A percentile compares a stretch with the other conserved stretches of the same genome.
Conservation (phyloP, 2,797 vertebrate genomes). For the Loriculus beryllinus region DNA sequence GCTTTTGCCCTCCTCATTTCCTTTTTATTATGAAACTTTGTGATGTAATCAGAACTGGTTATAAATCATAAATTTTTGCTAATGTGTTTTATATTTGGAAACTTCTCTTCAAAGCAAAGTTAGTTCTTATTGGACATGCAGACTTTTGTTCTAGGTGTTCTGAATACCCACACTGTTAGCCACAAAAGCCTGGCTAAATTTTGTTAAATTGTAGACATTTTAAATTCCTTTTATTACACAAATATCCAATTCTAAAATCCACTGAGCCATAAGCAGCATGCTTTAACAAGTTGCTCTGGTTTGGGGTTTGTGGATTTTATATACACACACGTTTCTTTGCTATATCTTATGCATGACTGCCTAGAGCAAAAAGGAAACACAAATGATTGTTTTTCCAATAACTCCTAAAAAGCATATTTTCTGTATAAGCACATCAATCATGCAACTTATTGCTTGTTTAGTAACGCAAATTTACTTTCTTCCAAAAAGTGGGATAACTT, state of each 20-base stretch:
- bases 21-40: not conserved
- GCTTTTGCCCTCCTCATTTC: not conserved
- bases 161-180: not conserved
- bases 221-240: not conserved
- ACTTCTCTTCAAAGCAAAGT: not conserved
- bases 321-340: not conserved
- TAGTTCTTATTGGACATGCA: not conserved
- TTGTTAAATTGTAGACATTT: not conserved
- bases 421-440: not conserved
- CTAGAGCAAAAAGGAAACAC: not conserved
- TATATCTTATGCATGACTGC: not conserved
- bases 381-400: not conserved
- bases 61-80: not conserved
- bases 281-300: not conserved
- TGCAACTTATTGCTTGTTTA: not conserved
- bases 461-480: not conserved
- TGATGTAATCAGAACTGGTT: not conserved
- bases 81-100: not conserved
- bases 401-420: not conserved
- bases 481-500: not conserved
- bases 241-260: not conserved
- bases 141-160: not conserved
- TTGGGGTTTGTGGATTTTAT: not conserved
- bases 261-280: not conserved
- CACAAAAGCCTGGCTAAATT: not conserved